Conservation (phyloP, 2,113 vertebrate species). For the Channa maculata region DNA sequence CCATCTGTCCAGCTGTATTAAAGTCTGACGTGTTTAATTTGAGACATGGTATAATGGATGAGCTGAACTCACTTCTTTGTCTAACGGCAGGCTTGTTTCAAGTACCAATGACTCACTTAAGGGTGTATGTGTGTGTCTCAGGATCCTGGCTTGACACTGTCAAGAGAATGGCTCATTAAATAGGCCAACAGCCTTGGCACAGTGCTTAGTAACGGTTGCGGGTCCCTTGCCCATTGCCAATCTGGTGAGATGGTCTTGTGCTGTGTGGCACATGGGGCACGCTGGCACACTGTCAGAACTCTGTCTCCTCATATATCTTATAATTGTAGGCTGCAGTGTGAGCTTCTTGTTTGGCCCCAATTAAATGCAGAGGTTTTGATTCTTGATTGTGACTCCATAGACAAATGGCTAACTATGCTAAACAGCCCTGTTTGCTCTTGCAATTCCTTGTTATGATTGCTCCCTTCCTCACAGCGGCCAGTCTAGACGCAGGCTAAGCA, state of each 20-base stretch:
- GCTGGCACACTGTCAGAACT: constrained; percentile 61
- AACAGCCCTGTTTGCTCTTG: constrained; percentile 65
- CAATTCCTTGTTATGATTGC: constrained; percentile 75
- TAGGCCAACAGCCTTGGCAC: constrained; percentile 74
- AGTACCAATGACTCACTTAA: constrained; percentile 45
- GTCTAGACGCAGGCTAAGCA: constrained; percentile 76
- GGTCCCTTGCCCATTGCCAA: constrained; percentile 59
- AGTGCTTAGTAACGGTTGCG: constrained; percentile 63
- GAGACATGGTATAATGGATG: constrained; percentile 18
- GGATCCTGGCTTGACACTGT: constrained; percentile 45
- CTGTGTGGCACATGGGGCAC: constrained; percentile 55
- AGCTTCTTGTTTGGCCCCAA: constrained; percentile 66
- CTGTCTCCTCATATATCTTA: constrained; percentile 69
- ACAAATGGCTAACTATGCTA: constrained; percentile 38
- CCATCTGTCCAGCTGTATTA: constrained; percentile 32
- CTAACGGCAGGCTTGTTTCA: constrained; percentile 37
- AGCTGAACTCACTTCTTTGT: constrained; percentile 30
- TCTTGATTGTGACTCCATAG: constrained; percentile 60
- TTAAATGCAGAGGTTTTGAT: constrained; percentile 56
- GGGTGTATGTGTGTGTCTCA: constrained; percentile 31
- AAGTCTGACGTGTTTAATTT: constrained; percentile 16
- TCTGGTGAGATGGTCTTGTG: constrained; percentile 70
- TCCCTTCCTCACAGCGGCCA: constrained; percentile 53
- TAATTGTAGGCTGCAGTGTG: constrained; percentile 65
- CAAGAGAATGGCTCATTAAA: constrained; percentile 66